A percentile compares a stretch with the other conserved stretches of the same genome.
Evolutionary conservation across 1,140 invertebrate genomes (phyloP).

Genomic region (Drosophila triauraria): DNA sequence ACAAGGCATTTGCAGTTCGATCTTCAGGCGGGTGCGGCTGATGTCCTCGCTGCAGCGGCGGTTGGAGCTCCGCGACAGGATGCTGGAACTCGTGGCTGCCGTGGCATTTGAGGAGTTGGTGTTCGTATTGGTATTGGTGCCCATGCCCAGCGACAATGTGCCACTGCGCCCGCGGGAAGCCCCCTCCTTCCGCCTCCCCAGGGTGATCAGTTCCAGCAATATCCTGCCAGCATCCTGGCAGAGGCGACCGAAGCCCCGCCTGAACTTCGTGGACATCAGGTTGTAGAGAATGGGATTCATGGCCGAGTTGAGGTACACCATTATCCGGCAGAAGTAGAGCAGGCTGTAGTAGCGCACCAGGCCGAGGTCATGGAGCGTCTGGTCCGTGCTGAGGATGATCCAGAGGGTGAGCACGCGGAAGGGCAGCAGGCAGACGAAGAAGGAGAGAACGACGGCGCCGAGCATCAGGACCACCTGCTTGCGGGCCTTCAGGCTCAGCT

Average conservation of each 20-base stretch:
- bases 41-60: slow-evolving; percentile 75
- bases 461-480: slow-evolving; percentile 95
- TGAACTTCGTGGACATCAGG: slow-evolving; percentile 96
- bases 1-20: slow-evolving; percentile 74
- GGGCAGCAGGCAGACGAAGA: slow-evolving; percentile 95
- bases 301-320: slow-evolving; percentile 95
- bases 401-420: slow-evolving; percentile 94
- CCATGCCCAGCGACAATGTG: slow-evolving; percentile 56
- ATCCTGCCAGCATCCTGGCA: slow-evolving; percentile 85
- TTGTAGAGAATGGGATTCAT: slow-evolving; percentile 96
- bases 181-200: slow-evolving; percentile 42
- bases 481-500: slow-evolving; percentile 87
- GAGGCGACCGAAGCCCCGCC: slow-evolving; percentile 91
- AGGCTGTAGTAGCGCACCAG: slow-evolving; percentile 93
- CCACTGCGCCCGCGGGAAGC: slow-evolving; percentile 55
- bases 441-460: slow-evolving; percentile 94
- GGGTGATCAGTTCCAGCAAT: slow-evolving; percentile 59
- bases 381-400: slow-evolving; percentile 91
- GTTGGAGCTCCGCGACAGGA: slow-evolving; percentile 77
- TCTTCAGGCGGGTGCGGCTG: slow-evolving; percentile 70
- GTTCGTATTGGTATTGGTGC: slow-evolving; percentile 66
- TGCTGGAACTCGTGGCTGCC: slow-evolving; percentile 71
- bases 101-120: slow-evolving; percentile 70
- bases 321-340: slow-evolving; percentile 93
- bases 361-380: slow-evolving; percentile 88